These are phyloP conservation scores for Hipparchia semele DNA, from an alignment of 2,888 invertebrate species.

Conservation along the genomic window DNA sequence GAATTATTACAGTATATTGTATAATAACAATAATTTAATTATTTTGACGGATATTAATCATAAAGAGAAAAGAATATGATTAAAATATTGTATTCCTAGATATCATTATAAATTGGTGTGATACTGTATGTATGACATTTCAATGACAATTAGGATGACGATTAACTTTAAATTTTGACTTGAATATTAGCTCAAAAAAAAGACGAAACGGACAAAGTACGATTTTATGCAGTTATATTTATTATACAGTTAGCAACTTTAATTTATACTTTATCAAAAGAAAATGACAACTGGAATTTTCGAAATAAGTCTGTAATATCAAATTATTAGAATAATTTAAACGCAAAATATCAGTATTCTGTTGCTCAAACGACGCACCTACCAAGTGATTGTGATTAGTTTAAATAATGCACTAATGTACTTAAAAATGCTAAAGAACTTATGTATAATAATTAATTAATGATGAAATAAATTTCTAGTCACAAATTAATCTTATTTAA, in stretches of 20 bases:
- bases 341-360: constrained; percentile 45
- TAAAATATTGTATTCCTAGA: neutral
- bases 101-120: neutral
- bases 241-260: neutral
- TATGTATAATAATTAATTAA: constrained; percentile 13
- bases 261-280: neutral
- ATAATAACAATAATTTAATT: neutral
- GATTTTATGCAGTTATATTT: neutral
- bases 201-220: neutral
- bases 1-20: constrained; percentile 5
- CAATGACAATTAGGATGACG: neutral
- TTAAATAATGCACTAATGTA: neutral
- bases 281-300: no score
- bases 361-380: constrained; percentile 45
- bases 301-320: no score
- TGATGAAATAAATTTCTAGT: constrained; percentile 31
- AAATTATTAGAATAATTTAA: no score
- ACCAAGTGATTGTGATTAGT: constrained; percentile 29
- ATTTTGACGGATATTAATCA: constrained; percentile 20
- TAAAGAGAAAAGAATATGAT: constrained; percentile 26
- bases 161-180: neutral
- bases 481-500: constrained; percentile 30
- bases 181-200: neutral
- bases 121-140: constrained; percentile 6
- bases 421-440: neutral